These are phyloP conservation scores for Semotilus atromaculatus DNA, from an alignment of 2,797 vertebrate genomes.

Conservation along the genomic window DNA sequence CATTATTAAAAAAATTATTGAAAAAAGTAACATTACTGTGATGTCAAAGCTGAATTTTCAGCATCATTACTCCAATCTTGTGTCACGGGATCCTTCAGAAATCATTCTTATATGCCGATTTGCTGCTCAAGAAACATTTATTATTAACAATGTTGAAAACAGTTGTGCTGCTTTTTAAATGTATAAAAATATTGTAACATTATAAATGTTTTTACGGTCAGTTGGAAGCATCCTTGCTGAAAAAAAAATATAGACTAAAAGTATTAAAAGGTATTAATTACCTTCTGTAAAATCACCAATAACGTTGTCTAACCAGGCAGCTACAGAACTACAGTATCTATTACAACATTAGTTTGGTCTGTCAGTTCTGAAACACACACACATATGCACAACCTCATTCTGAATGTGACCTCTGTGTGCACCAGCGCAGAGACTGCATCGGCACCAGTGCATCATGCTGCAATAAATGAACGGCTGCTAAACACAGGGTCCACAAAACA, in stretches of 20 bases:
- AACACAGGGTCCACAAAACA: slow-evolving; percentile 47
- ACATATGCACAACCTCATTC: neutral
- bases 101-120: neutral
- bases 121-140: neutral
- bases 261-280: neutral
- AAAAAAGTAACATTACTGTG: neutral
- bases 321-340: neutral
- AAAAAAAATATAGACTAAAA: neutral
- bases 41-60: neutral
- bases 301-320: neutral
- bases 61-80: neutral
- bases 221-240: neutral
- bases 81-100: neutral
- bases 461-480: slow-evolving; percentile 24
- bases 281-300: neutral
- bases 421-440: slow-evolving; percentile 18
- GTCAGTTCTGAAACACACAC: neutral
- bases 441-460: slow-evolving; percentile 26
- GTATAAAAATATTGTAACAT: no score
- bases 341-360: slow-evolving; percentile 4
- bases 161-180: neutral
- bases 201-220: neutral
- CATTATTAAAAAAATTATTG: neutral
- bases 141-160: neutral
- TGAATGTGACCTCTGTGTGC: slow-evolving; percentile 26